Evolutionary conservation across 2,888 invertebrate species (phyloP).

Genomic region (Polietes domitor): DNA sequence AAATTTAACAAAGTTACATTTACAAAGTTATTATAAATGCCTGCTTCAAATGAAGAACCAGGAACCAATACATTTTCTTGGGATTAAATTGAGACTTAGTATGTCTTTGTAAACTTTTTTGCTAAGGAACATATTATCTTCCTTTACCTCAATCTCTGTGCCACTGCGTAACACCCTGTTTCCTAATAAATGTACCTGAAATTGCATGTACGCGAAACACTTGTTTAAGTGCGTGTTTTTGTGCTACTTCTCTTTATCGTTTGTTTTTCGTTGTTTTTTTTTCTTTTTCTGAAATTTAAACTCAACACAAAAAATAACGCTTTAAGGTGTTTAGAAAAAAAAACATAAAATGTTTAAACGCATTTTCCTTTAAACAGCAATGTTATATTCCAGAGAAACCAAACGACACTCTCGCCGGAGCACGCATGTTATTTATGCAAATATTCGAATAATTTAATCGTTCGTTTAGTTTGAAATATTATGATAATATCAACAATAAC

Average conservation of each 20-base stretch:
- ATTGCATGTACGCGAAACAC: slow-evolving; percentile 4
- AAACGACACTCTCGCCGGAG: not conserved
- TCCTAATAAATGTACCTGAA: not conserved
- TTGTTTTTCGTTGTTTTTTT: not conserved
- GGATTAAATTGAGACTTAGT: too few relatives aligned
- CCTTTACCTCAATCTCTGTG: too few relatives aligned
- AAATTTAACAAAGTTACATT: too few relatives aligned
- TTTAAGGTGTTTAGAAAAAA: not conserved
- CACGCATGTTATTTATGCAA: not conserved
- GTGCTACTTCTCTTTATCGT: not conserved
- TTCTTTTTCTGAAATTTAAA: not conserved
- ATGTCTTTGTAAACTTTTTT: too few relatives aligned
- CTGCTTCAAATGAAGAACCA: too few relatives aligned
- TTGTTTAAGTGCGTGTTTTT: not conserved
- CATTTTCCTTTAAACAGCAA: not conserved
- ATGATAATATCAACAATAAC: not conserved
- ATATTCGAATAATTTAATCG: slow-evolving; percentile 10
- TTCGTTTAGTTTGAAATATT: not conserved
- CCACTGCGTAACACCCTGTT: not conserved
- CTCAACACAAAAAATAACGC: not conserved
- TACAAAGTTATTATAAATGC: too few relatives aligned
- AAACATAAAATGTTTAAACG: not conserved
- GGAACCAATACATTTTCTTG: too few relatives aligned
- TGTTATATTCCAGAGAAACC: not conserved
- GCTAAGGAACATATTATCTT: too few relatives aligned